These are phyloP conservation scores for Teleopsis dalmanni DNA, from an alignment of 1,140 invertebrate genomes.

Conservation along the genomic window DNA sequence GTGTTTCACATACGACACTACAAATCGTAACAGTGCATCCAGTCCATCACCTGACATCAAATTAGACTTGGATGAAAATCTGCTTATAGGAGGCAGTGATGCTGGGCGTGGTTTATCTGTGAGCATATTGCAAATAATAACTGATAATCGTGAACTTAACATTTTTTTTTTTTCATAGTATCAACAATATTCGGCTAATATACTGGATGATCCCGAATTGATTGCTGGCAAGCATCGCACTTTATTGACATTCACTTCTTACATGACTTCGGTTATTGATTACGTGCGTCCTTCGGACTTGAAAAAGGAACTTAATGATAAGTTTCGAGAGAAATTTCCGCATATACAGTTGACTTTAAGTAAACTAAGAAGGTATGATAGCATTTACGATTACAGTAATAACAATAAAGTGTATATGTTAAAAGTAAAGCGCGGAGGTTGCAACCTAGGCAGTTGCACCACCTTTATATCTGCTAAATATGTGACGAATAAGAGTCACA, in stretches of 20 bases:
- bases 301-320: slow-evolving; percentile 96
- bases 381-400: no score
- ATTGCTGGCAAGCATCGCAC: slow-evolving; percentile 93
- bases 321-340: slow-evolving; percentile 93
- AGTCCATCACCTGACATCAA: slow-evolving; percentile 40
- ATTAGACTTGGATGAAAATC: slow-evolving; percentile 39
- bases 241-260: slow-evolving; percentile 88
- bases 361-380: slow-evolving; percentile 87
- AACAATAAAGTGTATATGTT: no score
- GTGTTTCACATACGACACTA: slow-evolving; percentile 73
- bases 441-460: no score
- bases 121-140: not conserved
- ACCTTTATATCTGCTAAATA: no score
- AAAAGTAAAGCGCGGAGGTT: no score
- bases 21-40: slow-evolving; percentile 42
- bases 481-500: no score
- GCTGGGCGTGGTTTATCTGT: slow-evolving; percentile 21
- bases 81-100: slow-evolving; percentile 21
- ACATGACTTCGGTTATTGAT: slow-evolving; percentile 94
- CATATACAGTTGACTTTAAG: slow-evolving; percentile 92
- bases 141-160: no score
- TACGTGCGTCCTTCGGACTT: slow-evolving; percentile 94
- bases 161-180: slow-evolving; percentile 3
- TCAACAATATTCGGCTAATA: slow-evolving; percentile 72
- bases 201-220: slow-evolving; percentile 90